Conservation (phyloP, 2,113 vertebrate genomes). For the Aegithalos caudatus region DNA sequence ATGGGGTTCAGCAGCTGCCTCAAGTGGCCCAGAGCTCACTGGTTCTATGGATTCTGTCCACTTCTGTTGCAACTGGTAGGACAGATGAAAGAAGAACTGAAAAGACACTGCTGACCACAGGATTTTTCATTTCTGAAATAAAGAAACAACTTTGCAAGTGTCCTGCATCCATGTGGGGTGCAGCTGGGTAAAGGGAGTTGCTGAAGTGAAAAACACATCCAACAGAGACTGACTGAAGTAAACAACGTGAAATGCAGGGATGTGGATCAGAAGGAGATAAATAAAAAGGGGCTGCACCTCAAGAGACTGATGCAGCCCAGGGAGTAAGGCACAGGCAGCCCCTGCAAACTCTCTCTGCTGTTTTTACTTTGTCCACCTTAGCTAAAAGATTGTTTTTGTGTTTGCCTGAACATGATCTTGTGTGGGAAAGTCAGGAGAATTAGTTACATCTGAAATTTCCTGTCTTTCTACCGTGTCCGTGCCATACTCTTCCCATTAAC, state of each 20-base stretch:
- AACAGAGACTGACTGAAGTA: not conserved
- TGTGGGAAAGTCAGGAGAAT: not conserved
- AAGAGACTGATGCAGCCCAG: not conserved
- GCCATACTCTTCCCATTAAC: not conserved
- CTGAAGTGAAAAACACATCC: not conserved
- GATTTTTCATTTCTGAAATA: not conserved
- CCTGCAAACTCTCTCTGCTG: not conserved
- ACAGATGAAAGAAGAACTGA: not conserved
- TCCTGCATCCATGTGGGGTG: not conserved
- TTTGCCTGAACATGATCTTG: not conserved
- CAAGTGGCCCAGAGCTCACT: not conserved
- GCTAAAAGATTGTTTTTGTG: not conserved
- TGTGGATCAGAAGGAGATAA: not conserved
- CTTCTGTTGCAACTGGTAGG: not conserved
- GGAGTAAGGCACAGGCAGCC: not conserved
- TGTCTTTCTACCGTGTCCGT: not conserved
- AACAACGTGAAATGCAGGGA: not conserved
- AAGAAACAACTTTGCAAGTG: not conserved
- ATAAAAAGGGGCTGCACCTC: not conserved
- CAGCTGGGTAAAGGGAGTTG: not conserved
- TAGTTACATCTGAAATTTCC: not conserved
- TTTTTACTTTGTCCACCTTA: not conserved
- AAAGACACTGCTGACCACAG: rapidly evolving
- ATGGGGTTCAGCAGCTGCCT: not conserved
- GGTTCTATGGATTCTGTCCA: not conserved